A percentile compares a stretch with the other conserved stretches of the same genome.
Evolutionary conservation across 2,113 vertebrate genomes (phyloP).

Genomic region (Tragelaphus strepsiceros): DNA sequence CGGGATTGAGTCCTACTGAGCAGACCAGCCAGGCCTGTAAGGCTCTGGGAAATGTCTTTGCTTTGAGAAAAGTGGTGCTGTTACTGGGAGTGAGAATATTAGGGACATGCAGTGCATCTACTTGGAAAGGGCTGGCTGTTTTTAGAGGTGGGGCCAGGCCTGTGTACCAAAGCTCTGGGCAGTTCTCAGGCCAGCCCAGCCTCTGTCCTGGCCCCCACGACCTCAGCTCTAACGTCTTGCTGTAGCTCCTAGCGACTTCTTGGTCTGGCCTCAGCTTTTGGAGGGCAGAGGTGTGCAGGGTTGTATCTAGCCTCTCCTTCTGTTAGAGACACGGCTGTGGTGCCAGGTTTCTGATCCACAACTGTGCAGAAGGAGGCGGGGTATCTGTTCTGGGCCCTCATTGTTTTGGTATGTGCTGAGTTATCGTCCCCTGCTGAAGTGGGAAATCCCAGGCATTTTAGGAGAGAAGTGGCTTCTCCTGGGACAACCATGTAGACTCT

Average conservation of each 20-base stretch:
- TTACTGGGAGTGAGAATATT: neutral
- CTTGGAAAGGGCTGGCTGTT: neutral
- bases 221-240: neutral
- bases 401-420: neutral
- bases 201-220: neutral
- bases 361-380: neutral
- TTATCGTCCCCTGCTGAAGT: neutral
- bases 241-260: neutral
- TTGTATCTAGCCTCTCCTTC: neutral
- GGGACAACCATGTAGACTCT: neutral
- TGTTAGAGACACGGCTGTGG: no score
- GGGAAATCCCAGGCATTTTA: conserved; percentile 41
- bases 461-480: conserved; percentile 28
- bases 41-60: conserved; percentile 13
- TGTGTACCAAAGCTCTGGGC: neutral
- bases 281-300: neutral
- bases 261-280: neutral
- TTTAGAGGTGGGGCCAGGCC: neutral
- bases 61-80: neutral
- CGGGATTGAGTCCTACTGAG: neutral
- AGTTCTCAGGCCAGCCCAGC: neutral
- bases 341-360: neutral
- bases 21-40: neutral
- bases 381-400: neutral
- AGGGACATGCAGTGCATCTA: neutral